Evolutionary conservation across 1,140 invertebrate genomes (phyloP).

Genomic region (Batillaria attramentaria): DNA sequence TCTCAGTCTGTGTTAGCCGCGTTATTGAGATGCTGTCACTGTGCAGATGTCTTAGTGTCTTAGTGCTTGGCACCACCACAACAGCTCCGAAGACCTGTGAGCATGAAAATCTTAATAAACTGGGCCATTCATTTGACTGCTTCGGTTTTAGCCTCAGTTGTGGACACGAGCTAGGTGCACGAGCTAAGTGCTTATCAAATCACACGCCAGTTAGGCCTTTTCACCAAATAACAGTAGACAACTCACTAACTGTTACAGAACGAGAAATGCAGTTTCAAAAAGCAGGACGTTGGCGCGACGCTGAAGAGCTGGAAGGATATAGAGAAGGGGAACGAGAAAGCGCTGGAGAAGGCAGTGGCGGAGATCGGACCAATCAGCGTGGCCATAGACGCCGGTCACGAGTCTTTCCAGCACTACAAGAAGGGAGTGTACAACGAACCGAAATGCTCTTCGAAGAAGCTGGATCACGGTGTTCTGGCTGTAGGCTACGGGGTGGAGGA

Average conservation of each 20-base stretch:
- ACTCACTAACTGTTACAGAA: constrained; percentile 39
- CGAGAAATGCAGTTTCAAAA: constrained; percentile 73
- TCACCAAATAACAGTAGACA: too few relatives aligned
- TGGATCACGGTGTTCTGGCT: constrained; percentile 92
- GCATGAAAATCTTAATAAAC: too few relatives aligned
- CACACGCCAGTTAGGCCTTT: too few relatives aligned
- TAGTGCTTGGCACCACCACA: too few relatives aligned
- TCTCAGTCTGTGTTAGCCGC: too few relatives aligned
- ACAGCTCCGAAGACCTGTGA: too few relatives aligned
- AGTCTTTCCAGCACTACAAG: constrained; percentile 76
- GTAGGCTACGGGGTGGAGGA: constrained; percentile 85
- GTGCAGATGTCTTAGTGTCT: too few relatives aligned
- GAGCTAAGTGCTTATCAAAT: too few relatives aligned
- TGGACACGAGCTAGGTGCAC: too few relatives aligned
- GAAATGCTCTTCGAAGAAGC: constrained; percentile 79
- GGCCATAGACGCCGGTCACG: constrained; percentile 88
- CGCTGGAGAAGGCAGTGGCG: constrained; percentile 83
- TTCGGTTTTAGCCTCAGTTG: too few relatives aligned
- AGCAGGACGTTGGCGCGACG: constrained; percentile 49
- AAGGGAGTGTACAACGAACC: constrained; percentile 79
- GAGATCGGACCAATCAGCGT: constrained; percentile 84
- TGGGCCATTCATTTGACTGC: too few relatives aligned
- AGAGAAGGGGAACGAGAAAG: constrained; percentile 74
- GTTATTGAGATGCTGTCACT: too few relatives aligned
- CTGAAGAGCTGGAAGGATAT: constrained; percentile 83